Base-by-base conservation (phyloP, 2,888 invertebrate species). In the Oxycera nigricornis region DNA sequence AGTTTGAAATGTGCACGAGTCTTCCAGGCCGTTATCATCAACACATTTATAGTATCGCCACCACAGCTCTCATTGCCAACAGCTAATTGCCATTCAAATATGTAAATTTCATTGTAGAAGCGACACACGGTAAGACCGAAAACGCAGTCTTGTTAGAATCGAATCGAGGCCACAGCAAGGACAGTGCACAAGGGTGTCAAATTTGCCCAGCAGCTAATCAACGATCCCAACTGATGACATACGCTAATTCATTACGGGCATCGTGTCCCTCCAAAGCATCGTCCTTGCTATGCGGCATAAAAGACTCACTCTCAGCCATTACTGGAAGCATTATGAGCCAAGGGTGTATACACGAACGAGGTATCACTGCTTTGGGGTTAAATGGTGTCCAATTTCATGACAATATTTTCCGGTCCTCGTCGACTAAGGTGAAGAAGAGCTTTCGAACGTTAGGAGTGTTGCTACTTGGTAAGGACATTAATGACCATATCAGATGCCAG, bases 41-140 rank as follows among this genome's bases (percentile, higher is more conserved):
- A 14, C 20, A 24, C 55, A 14, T n/a, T 3, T 31, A 46, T 26
- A n/a, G 24, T 46, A 50, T n/a, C 70, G 31, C 55, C 70, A 55
- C 30, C 55, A 70, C 35, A 31, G 39, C 20, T 70, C 70, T 55
- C 70, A 31, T 39, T 59, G 39, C 41, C 57, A 35, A 72, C 39
- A 70, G n/a, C 59, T 73, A 73, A 73, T 73, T 73, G 73, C 50
- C 62, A 73, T 73, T 73, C 73, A 73, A 73, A 73, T 73, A 73
- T 73, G 73, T 31, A 73, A 73, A 73, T 73, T 73, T 73, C 50
- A 73, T 73, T 72, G 70, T 50, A 22, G 55, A 70, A 46, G 70
- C 55, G 52, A 22, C 31, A 52, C 11, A 55, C 55, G 22, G 17
- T 14, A 39, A n/a, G 39, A 9, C 39, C 39, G 55, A 55, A 22